Base-by-base conservation (phyloP, 2,113 vertebrate genomes). In the Peromyscus leucopus region DNA sequence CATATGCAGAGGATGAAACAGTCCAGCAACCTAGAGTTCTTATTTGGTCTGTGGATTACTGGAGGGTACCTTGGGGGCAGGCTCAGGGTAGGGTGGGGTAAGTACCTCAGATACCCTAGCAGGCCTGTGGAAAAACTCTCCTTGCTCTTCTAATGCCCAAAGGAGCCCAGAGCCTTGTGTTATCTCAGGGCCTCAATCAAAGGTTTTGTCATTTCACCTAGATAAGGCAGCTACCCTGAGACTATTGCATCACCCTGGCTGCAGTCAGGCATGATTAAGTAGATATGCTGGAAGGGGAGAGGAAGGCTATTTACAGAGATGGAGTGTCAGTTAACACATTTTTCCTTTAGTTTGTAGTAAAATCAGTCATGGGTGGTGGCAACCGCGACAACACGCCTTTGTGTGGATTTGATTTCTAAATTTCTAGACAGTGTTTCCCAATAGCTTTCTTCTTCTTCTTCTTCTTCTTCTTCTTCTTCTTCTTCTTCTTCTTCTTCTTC, bases 221-320 rank as follows among this genome's bases (percentile, higher is more conserved):
- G 91, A 96, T 96, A 89, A 90, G 82, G 19, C 78, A 84, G 69
- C 90, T 83, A 92, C 89, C 55, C 42, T 87, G 96, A 94, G 91
- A 94, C 63, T 75, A 90, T 96, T 96, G 96, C 95, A 90, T 97
- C 96, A 96, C 91, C 91, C 21, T 95, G 67, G 94, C 84, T 39
- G 55, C 93, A 86, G 80, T 69, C 93, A 95, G 71, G 96, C 76
- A 69, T 94, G 97, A 90, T 96, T 96, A 95, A 94, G 61, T 79
- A 96, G 96, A 90, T 90, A 92, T 31, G 93, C 95, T 97, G 96
- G 96, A 97, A 97, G 89, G 91, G 83, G 91, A 96, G 96, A 84
- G 89, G 94, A 97, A 96, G 89, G n/a, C 69, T 63, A 42, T 71
- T 88, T 15, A 91, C 71, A 19, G 83, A 89, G 75, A 24, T 19